These are phyloP conservation scores for Cyprinella venusta DNA, from an alignment of 2,797 vertebrate species.

Conservation along the genomic window DNA sequence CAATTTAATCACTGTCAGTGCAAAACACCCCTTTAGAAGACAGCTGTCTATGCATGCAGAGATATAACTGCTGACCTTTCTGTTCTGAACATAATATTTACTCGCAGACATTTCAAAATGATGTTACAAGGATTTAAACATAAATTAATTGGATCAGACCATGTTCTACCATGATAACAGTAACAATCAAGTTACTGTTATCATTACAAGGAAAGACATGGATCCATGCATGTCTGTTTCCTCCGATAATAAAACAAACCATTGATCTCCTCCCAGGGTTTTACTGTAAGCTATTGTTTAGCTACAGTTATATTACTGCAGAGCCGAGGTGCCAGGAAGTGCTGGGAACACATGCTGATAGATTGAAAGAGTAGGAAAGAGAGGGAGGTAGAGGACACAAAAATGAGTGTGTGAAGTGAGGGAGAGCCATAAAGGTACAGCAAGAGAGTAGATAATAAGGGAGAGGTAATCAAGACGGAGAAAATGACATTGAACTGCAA, in stretches of 20 bases:
- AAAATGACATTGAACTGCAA: conserved; percentile 37
- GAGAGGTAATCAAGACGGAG: conserved; percentile 4
- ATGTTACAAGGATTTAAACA: conserved; percentile 28
- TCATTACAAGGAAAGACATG: conserved; percentile 54
- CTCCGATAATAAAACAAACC: conserved; percentile 49
- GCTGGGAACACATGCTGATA: conserved; percentile 41
- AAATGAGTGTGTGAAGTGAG: conserved; percentile 19
- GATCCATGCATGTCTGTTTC: conserved; percentile 51
- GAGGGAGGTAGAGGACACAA: not conserved
- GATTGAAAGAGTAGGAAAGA: conserved; percentile 18
- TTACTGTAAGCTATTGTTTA: conserved; percentile 61
- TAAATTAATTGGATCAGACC: conserved; percentile 45
- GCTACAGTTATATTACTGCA: conserved; percentile 33
- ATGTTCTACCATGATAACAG: too few relatives aligned
- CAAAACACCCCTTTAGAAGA: not conserved
- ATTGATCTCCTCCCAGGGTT: conserved; percentile 53
- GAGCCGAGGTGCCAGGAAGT: conserved; percentile 39
- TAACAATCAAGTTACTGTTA: conserved; percentile 48
- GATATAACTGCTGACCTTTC: conserved; percentile 29
- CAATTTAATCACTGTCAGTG: conserved; percentile 17
- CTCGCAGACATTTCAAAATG: conserved; percentile 40
- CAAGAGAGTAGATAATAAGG: conserved; percentile 13
- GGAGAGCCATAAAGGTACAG: conserved; percentile 20
- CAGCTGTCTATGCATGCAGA: not conserved
- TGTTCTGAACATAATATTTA: conserved; percentile 31